phyloP scores from a whole-genome alignment of 1,140 invertebrate genomes.

The Dufourea novaeangliae region DNA sequence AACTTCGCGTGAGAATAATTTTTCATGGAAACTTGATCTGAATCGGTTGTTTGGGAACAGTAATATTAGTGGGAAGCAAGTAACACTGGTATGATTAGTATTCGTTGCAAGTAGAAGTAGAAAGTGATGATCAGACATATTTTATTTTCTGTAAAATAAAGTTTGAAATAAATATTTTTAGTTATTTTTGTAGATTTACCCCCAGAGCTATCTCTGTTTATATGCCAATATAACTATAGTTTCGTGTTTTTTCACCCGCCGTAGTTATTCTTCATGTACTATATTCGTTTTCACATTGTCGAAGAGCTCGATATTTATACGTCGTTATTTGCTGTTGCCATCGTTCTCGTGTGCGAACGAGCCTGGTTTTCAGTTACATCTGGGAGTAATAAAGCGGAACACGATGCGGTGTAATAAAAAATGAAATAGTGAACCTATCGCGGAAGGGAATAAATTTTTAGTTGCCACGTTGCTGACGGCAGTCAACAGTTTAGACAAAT shows the following conservation, averaged over 20 bases:
- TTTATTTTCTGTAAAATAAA: no score
- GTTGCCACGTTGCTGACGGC: neutral
- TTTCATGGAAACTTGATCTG: no score
- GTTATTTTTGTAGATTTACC: no score
- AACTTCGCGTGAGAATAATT: no score
- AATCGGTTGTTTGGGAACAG: no score
- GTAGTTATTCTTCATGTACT: neutral
- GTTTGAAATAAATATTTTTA: no score
- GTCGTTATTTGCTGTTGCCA: conserved; percentile 26
- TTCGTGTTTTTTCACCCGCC: conserved; percentile 18
- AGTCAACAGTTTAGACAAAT: neutral
- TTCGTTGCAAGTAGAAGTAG: no score
- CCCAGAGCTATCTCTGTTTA: no score
- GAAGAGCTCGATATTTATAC: conserved; percentile 34
- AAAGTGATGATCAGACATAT: no score
- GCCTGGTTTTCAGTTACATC: conserved; percentile 42
- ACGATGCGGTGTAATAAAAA: conserved; percentile 29
- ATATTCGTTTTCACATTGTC: conserved; percentile 32
- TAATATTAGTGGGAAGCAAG: no score
- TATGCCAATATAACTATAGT: no score
- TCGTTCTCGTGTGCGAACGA: conserved; percentile 15
- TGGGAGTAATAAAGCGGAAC: conserved; percentile 37
- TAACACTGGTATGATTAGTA: no score
- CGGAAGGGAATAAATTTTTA: conserved; percentile 30
- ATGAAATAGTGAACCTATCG: conserved; percentile 37